Base-by-base conservation (phyloP, 2,888 invertebrate species). In the Pandemis heparana region DNA sequence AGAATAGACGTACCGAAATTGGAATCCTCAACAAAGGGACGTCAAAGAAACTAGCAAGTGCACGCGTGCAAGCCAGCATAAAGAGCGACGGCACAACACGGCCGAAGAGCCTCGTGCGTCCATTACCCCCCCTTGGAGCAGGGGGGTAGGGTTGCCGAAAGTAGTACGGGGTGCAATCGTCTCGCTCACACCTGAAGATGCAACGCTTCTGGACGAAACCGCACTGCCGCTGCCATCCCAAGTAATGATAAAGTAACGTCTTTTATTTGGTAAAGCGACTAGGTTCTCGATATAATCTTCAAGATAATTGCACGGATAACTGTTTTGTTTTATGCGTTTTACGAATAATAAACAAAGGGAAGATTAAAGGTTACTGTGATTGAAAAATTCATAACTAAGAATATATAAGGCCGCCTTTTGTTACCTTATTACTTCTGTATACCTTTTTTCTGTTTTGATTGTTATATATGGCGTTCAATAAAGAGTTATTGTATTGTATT, bases 1-100 rank as follows among this genome's bases (percentile, higher is more conserved):
- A 16, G 6, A 41, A 53, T 63, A 56, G 53, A 82, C 81, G 84
- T 85, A 85, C 85, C 89, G 84, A 93, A 92, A 92, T 92, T 92
- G 92, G 89, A 92, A 92, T 90, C 87, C 87, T 86, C 90, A 84
- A 85, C 85, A 93, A 93, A 92, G 92, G 89, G 87, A 90, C 88
- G 88, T 89, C 92, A 92, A 93, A 93, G 94, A 94, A 93, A 92
- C 87, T 89, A 89, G 89, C 90, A 90, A 92, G 92, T 90, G 91
- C 89, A 93, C 92, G 94, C 93, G 91, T 92, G 89, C 89, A 88
- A 87, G 89, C 89, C 85, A 83, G 88, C 90, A 89, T 92, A 92
- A 91, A 92, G 91, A 92, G 90, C 88, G 89, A 85, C 87, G 88
- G 86, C 85, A 88, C 71, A 74, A 72, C 88, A 89, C 87, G 88